Base-by-base conservation (phyloP, 37 sponge, comb jelly and placozoan genomes). In the Crambe crambe region DNA sequence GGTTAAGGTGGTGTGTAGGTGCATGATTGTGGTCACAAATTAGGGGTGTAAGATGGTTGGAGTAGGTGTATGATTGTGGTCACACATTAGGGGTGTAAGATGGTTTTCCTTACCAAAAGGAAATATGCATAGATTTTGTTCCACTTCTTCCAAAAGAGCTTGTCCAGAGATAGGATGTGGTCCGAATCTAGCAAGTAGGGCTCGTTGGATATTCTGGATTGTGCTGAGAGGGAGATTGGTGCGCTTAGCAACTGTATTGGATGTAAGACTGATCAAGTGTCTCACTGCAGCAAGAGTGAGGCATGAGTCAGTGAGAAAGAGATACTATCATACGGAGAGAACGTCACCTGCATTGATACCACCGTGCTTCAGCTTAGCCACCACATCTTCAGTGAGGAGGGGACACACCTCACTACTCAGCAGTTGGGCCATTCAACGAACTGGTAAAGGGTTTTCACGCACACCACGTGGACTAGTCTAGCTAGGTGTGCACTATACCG, bases 91-190 rank as follows among this genome's bases (percentile, higher is more conserved):
- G 25, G 70, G 20, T n/a, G n/a, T n/a, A n/a, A n/a, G n/a, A n/a
- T n/a, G n/a, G n/a, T n/a, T 20, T 10, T 25, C 41, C 51, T 37
- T 30, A 76, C 83, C 89, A 57, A 74, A 78, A 30, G 83, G 63
- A 0, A 83, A 47, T 23, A 76, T 26, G 63, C 37, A 37, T 0
- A 64, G 38, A 17, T 32, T 74, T 18, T 58, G 23, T 73, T 75
- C 68, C 37, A 25, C 18, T 37, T 88, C 82, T 25, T 70, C 41
- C 82, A 76, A 70, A 0, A 88, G 40, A n/a, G 67, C 66, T 0
- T 42, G 39, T 29, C 82, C 88, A 32, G 83, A 79, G 15, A 72
- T 37, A 1, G 88, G 88, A 30, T 59, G 42, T 39, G 78, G 30
- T 18, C 59, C 71, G 21, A 68, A 54, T 20, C 44, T 37, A 6